Base-by-base conservation (phyloP, 2,797 vertebrate genomes). In the Menidia menidia region DNA sequence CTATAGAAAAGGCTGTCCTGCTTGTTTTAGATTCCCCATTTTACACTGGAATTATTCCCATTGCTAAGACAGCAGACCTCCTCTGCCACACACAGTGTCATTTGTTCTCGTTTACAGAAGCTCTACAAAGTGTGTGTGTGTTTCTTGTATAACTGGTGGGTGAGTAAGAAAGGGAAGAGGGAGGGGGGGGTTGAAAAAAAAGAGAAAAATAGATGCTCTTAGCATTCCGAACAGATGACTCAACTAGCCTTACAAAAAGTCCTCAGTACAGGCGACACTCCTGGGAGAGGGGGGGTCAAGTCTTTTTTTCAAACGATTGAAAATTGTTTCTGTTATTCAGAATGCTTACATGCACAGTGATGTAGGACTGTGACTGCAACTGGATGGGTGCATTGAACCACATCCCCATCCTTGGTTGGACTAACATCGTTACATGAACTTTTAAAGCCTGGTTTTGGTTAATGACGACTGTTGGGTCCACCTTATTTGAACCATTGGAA, bases 141-240 rank as follows among this genome's bases (percentile, higher is more conserved):
- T 81, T 85, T 82, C 81, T 80, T 75, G 67, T 60, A 75, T 59
- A 82, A 77, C 53, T 79, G 79, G 80, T 48, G 41, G 60, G 75
- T 43, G 73, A 87, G 67, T 45, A 61, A 68, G 61, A 82, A 60
- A 67, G 35, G 48, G 69, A 65, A 76, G 67, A 66, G 68, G 52
- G 64, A 44, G 31, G 31, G 73, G 79, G 60, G 58, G 69, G 72
- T 70, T 68, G 77, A 61, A 66, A 75, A 75, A 80, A 70, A 77
- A 80, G 65, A 81, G 64, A 83, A 85, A 89, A 87, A 83, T 72
- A 45, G 41, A 85, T 89, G 86, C 85, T 88, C 77, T 90, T 88
- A 88, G 85, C 87, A 94, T 94, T 94, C 93, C 92, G 86, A 78
- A 90, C 77, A 61, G 78, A 90, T 94, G 91, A 95, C 81, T 91